Conservation (phyloP, 2,113 vertebrate species). For the Corvus hawaiiensis region DNA sequence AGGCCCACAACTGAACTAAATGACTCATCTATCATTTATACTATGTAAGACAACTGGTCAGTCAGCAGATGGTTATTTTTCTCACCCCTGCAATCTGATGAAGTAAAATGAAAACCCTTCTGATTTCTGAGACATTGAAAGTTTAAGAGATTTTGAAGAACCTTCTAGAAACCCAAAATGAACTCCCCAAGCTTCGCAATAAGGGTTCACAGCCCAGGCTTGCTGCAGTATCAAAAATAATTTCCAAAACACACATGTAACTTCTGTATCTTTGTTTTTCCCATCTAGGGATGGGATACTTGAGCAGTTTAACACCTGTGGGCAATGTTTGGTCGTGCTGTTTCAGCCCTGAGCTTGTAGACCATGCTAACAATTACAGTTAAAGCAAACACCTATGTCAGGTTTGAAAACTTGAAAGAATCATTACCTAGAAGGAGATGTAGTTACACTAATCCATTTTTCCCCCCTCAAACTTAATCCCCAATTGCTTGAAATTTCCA, state of each 20-base stretch:
- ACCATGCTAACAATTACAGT: not conserved
- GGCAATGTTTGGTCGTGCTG: not conserved
- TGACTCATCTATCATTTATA: not conserved
- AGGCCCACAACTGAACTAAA: not conserved
- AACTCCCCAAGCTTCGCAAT: not conserved
- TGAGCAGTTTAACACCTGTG: not conserved
- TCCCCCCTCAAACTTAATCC: not conserved
- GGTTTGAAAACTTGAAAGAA: not conserved
- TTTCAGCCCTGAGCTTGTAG: not conserved
- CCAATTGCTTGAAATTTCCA: not conserved
- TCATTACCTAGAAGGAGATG: not conserved
- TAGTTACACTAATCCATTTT: not conserved
- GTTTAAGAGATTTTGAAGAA: not conserved
- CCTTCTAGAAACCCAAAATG: not conserved
- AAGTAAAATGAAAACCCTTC: not conserved
- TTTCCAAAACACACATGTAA: not conserved
- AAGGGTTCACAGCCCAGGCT: not conserved
- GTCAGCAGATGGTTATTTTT: not conserved
- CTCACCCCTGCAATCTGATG: not conserved
- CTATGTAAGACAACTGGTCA: not conserved
- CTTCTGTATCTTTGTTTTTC: not conserved
- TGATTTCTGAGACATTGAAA: not conserved
- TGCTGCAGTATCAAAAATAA: not conserved
- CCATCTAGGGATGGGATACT: not conserved
- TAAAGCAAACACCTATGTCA: not conserved